Evolutionary conservation across 2,797 vertebrate species (phyloP), one percentile per base, ranked within the genome.

Genomic region (Geotrypetes seraphini): DNA sequence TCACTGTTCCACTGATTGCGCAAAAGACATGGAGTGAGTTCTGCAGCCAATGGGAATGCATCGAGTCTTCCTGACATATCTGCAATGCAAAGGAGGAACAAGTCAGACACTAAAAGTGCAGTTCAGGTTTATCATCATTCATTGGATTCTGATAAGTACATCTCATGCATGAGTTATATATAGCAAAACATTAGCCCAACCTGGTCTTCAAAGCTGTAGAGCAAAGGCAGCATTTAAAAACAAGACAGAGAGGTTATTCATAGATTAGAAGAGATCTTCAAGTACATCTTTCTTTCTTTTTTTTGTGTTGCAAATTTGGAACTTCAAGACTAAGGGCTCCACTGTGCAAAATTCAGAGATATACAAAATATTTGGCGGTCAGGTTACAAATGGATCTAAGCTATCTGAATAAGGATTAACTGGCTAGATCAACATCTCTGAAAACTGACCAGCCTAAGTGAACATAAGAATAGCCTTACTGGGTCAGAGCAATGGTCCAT

Each of bases 21-120:
- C 88, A 81, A 52, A 98, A 98, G 37, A 98, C 95, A 1, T 94
- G 87, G 16, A 94, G 64, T 3, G 92, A 94, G 76, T 93, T 90
- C 28, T 91, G 88, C 45, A 96, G 60, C 69, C 79, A 85, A 0
- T 92, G 79, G 0, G 83, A 90, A 21, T 88, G 86, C 74, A 92
- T 88, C 20, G 88, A 75, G 12, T 91, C 91, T 60, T 96, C 92
- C 27, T 84, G 87, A 53, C 89, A 86, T 59, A 97, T 91, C 95
- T 98, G 57, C 8, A 64, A 52, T 5, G 33, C 47, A 57, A 46
- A 37, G 47, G 40, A 48, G 31, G 3, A 10, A 33, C 7, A 34
- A 12, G n/a, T 25, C 44, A 44, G 46, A 31, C 25, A 50, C 4
- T 12, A 24, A 33, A 18, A 5, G 33, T 43, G 20, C 1, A 28